phyloP scores from a whole-genome alignment of 2,797 vertebrate species.

The Sebastes iracundus region DNA sequence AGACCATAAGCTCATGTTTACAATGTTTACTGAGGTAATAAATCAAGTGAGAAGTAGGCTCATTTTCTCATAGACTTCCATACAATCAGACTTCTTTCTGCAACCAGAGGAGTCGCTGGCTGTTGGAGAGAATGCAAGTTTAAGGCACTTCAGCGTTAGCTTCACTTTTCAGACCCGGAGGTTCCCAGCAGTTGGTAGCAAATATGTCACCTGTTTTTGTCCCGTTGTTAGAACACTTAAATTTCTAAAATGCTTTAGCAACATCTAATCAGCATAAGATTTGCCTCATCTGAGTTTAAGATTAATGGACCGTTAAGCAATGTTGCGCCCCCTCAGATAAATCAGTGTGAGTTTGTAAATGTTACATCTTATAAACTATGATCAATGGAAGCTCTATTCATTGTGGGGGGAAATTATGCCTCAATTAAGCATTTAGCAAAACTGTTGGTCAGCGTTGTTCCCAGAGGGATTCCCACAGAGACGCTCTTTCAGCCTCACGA shows the following conservation, averaged over 20 bases:
- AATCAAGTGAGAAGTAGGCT: too few relatives aligned
- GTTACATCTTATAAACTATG: neutral
- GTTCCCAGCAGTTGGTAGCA: neutral
- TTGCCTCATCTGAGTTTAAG: neutral
- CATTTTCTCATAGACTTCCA: too few relatives aligned
- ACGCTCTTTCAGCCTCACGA: neutral
- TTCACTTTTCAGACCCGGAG: neutral
- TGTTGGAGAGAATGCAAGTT: accelerated
- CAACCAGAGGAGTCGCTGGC: too few relatives aligned
- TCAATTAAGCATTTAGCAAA: neutral
- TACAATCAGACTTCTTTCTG: too few relatives aligned
- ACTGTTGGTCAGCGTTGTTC: neutral
- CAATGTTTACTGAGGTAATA: too few relatives aligned
- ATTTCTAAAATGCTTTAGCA: neutral
- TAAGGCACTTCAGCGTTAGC: accelerated
- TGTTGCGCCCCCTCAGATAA: neutral
- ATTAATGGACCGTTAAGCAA: too few relatives aligned
- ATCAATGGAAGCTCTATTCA: neutral
- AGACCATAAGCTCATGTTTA: too few relatives aligned
- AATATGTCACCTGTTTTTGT: neutral
- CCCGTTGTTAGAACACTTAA: neutral
- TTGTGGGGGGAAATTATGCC: neutral
- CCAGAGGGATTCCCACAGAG: neutral
- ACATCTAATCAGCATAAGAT: neutral
- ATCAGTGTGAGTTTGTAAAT: neutral